Evolutionary conservation across 2,888 invertebrate genomes (phyloP), one percentile per base, ranked within the genome.

Genomic region (Encarsia formosa): DNA sequence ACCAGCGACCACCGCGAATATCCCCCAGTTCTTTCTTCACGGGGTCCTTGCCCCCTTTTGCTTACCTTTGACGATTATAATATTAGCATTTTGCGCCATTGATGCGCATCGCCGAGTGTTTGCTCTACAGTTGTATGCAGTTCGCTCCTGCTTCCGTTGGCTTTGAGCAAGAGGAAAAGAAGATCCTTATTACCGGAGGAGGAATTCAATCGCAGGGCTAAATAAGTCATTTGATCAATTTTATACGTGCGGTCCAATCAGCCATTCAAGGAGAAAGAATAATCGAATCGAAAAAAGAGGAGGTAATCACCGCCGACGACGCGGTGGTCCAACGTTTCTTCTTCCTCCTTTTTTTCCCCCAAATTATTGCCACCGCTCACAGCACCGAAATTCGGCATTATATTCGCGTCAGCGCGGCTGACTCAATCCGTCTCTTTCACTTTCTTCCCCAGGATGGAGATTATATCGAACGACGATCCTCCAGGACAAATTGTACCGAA

Each of bases 321-420:
- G 57, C 49, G 65, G 64, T 65, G 64, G 63, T 65, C 64, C 48
- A 49, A 44, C 49, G 56, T 52, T 57, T 57, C 59, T 57, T 57
- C 59, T 59, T 54, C 50, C 58, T 45, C 54, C 8, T 3, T 35
- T 16, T 18, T 16, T 39, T 15, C 32, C 49, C 61, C 63, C 53
- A 66, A 70, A 69, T 69, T n/a, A n/a, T n/a, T 67, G 66, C 69
- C 61, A 65, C 61, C 60, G 63, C 60, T 59, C 57, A 47, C 50
- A n/a, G n/a, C n/a, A n/a, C n/a, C n/a, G n/a, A n/a, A n/a, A n/a
- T n/a, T n/a, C n/a, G n/a, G n/a, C 66, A 67, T 69, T 66, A 65
- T 66, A 66, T 65, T 67, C 67, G 65, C 65, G 65, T 68, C 67
- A 64, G 65, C 61, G 18, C 39, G 38, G 44, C 52, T 24, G 44